A percentile compares a stretch with the other conserved stretches of the same genome.
Evolutionary conservation across 2,113 vertebrate species (phyloP).

Genomic region (Cyprinus carpio): DNA sequence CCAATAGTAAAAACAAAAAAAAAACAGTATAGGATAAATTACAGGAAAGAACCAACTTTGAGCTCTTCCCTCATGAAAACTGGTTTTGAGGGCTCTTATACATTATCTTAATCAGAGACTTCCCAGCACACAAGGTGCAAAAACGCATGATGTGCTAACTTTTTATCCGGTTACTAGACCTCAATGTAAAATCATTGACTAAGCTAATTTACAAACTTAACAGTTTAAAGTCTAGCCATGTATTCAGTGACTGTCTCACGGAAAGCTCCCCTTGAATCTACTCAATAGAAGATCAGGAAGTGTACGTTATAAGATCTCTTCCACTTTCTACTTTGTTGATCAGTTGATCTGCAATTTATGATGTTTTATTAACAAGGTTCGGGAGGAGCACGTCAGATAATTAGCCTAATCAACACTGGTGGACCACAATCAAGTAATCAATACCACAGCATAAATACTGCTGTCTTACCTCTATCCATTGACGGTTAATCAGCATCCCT

Average conservation of each 20-base stretch:
- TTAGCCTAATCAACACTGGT: no score
- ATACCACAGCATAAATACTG: no score
- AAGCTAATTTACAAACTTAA: neutral
- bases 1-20: neutral
- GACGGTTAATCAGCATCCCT: no score
- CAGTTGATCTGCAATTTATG: neutral
- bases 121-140: neutral
- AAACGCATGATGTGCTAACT: neutral
- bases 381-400: no score
- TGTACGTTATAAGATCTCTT: neutral
- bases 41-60: neutral
- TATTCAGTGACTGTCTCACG: neutral
- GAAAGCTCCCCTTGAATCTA: neutral
- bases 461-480: no score
- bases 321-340: neutral
- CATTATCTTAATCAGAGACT: neutral
- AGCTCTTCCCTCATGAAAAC: neutral
- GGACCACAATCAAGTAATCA: no score
- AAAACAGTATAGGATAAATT: neutral
- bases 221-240: neutral
- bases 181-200: neutral
- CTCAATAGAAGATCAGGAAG: neutral
- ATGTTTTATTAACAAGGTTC: no score
- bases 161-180: neutral
- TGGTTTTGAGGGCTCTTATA: neutral